These are phyloP conservation scores for Xiphophorus birchmanni DNA, from an alignment of 2,797 vertebrate genomes.

Conservation along the genomic window DNA sequence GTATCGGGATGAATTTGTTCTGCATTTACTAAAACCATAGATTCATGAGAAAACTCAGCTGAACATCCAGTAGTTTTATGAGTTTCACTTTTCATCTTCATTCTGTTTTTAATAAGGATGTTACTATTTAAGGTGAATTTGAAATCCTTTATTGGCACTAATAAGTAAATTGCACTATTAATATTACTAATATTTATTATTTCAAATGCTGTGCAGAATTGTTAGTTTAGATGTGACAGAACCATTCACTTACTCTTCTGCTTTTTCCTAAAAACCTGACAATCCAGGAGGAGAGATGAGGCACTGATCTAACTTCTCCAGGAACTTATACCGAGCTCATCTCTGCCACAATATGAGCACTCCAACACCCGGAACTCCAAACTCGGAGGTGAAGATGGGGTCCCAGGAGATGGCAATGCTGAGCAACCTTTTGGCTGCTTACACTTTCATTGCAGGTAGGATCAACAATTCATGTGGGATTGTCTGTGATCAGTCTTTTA, in stretches of 20 bases:
- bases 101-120: not conserved
- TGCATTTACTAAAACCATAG: not conserved
- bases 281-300: conserved; percentile 4
- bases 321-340: conserved; percentile 15
- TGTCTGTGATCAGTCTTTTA: not conserved
- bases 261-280: not conserved
- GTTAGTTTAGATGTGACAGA: not conserved
- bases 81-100: not conserved
- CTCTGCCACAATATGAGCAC: conserved; percentile 63
- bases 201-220: not conserved
- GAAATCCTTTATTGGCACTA: not conserved
- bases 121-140: not conserved
- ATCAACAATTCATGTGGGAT: conserved; percentile 35
- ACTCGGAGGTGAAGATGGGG: conserved; percentile 76
- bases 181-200: not conserved
- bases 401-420: conserved; percentile 90
- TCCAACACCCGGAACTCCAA: conserved; percentile 58
- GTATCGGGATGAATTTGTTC: not conserved
- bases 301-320: conserved; percentile 31
- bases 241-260: not conserved
- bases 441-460: conserved; percentile 88
- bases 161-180: not conserved
- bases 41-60: not conserved
- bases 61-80: not conserved
- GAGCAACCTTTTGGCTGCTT: conserved; percentile 91